phyloP scores from a whole-genome alignment of 2,113 vertebrate genomes.

The Callocephalon fimbriatum region DNA sequence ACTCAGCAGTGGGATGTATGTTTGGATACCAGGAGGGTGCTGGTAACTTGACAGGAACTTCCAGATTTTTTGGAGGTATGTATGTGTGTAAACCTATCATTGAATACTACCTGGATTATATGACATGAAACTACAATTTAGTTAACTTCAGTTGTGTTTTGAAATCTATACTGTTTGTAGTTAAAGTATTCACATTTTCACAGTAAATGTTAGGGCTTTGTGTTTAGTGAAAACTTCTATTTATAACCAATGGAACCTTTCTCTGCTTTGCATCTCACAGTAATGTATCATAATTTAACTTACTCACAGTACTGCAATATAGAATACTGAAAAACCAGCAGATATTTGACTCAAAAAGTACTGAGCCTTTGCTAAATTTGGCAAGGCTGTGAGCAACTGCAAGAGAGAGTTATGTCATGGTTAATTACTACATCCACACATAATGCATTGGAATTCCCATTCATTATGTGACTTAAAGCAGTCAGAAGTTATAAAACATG shows the following conservation, averaged over 20 bases:
- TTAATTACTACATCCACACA: neutral
- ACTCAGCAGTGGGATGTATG: constrained; percentile 61
- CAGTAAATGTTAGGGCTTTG: neutral
- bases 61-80: constrained; percentile 68
- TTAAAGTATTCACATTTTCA: neutral
- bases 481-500: neutral
- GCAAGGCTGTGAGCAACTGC: neutral
- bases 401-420: neutral
- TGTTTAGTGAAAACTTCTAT: neutral
- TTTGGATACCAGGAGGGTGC: constrained; percentile 54
- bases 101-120: neutral
- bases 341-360: neutral
- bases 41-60: constrained; percentile 68
- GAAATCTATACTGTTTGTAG: neutral
- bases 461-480: neutral
- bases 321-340: neutral
- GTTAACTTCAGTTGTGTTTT: neutral
- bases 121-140: neutral
- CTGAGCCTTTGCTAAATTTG: neutral
- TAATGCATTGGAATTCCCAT: neutral
- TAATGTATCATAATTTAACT: neutral
- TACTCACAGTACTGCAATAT: neutral
- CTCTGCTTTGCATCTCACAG: neutral
- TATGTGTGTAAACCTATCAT: neutral
- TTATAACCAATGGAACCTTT: neutral